phyloP scores from a whole-genome alignment of 2,888 invertebrate genomes.

The Tetragonula carbonaria region DNA sequence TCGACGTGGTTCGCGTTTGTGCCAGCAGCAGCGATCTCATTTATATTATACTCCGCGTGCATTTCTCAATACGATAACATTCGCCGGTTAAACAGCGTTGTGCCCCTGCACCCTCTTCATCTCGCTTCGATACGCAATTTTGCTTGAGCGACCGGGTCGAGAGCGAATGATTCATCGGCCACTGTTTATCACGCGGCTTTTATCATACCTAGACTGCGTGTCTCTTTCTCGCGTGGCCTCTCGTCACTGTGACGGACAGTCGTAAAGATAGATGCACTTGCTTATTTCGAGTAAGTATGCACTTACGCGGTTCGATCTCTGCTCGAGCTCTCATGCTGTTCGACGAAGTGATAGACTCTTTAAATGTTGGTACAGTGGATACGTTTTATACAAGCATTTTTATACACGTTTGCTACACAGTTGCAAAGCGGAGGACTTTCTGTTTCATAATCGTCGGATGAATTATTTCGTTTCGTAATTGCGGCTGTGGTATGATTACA shows the following conservation, averaged over 20 bases:
- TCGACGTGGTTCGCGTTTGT: background rate
- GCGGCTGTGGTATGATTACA: too few species aligned
- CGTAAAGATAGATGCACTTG: constrained; percentile 23
- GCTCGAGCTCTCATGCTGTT: background rate
- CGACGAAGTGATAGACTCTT: background rate
- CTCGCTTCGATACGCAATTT: constrained; percentile 44
- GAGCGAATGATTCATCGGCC: constrained; percentile 47
- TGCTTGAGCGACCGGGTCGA: constrained; percentile 11
- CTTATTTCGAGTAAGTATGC: background rate
- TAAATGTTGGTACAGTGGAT: too few species aligned
- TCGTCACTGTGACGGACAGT: background rate
- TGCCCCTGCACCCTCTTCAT: background rate
- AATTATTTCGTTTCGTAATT: too few species aligned
- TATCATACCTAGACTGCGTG: constrained; percentile 54
- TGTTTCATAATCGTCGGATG: too few species aligned
- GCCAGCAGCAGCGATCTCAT: constrained; percentile 27
- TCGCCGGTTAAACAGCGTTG: constrained; percentile 14
- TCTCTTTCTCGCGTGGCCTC: constrained; percentile 33
- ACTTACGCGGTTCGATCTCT: constrained; percentile 5
- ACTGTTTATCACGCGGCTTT: constrained; percentile 47
- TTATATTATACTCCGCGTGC: constrained; percentile 30
- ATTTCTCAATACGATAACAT: constrained; percentile 50
- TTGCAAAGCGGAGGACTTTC: too few species aligned
- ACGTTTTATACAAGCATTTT: too few species aligned
- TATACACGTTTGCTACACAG: too few species aligned